phyloP scores from a whole-genome alignment of 2,888 invertebrate species.

The Orthonevra nobilis region DNA sequence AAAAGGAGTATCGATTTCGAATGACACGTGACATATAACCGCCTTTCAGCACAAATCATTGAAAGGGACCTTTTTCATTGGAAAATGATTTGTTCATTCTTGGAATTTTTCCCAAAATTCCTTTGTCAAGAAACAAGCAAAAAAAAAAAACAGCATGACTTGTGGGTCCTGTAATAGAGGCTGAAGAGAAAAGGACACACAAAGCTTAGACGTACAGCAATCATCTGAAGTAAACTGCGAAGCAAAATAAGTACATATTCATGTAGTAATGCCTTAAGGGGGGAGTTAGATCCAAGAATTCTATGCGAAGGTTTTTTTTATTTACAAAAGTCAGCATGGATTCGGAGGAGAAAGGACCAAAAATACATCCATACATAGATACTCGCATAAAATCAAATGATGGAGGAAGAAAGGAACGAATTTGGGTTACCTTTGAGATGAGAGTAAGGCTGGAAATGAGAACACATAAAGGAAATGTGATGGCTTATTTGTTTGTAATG shows the following conservation, averaged over 20 bases:
- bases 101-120: no score
- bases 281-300: not conserved
- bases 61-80: constrained; percentile 9
- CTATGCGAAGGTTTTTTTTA: constrained; percentile 25
- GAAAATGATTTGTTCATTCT: constrained; percentile 22
- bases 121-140: no score
- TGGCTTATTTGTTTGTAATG: no score
- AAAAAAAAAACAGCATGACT: no score
- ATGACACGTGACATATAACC: constrained; percentile 31
- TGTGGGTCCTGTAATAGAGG: constrained; percentile 6
- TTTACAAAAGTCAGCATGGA: constrained; percentile 7
- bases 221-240: constrained; percentile 13
- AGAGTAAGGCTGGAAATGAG: not conserved
- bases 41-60: not conserved
- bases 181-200: not conserved
- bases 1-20: constrained; percentile 60
- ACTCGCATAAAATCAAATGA: constrained; percentile 7
- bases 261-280: constrained; percentile 9
- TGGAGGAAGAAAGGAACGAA: constrained; percentile 2
- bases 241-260: not conserved
- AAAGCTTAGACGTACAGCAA: no score
- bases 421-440: constrained; percentile 6
- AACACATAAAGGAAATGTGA: no score
- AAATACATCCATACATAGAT: no score
- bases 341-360: not conserved